Conservation (phyloP, 2,797 vertebrate genomes). For the Macropodus opercularis region DNA sequence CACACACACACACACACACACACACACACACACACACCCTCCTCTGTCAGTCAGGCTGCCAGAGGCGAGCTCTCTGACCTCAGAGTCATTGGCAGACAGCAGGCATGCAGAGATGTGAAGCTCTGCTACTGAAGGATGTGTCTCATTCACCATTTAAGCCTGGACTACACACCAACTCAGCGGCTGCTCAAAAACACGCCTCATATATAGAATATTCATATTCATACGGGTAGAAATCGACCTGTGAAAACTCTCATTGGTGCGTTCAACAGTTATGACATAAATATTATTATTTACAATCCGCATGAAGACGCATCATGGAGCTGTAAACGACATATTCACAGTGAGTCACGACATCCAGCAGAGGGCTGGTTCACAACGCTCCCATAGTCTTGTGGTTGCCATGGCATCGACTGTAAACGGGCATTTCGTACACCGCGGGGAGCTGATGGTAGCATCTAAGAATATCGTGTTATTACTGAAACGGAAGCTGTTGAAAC, state of each 20-base stretch:
- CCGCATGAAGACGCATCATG: not conserved
- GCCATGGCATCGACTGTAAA: conserved; percentile 24
- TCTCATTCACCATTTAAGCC: conserved; percentile 18
- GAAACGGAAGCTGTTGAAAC: conserved; percentile 15
- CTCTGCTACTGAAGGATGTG: conserved; percentile 26
- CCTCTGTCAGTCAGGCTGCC: conserved; percentile 35
- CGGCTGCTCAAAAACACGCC: too few species aligned
- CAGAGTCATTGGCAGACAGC: conserved; percentile 51
- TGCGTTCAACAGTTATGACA: too few species aligned
- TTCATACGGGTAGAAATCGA: too few species aligned
- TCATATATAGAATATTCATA: too few species aligned
- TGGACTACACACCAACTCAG: too few species aligned
- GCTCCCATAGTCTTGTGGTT: conserved; percentile 1
- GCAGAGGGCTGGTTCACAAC: conserved; percentile 7
- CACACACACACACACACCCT: not conserved
- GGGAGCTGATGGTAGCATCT: conserved; percentile 10
- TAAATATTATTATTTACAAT: not conserved
- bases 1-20: not conserved
- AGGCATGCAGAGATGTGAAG: conserved; percentile 41
- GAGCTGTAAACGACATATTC: not conserved
- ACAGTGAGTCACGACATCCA: not conserved
- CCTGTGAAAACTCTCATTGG: not conserved
- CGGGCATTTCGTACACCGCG: conserved; percentile 29
- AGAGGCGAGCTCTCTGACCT: conserved; percentile 46
- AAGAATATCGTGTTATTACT: conserved; percentile 34